phyloP scores from a whole-genome alignment of 23 tunicate genomes.

The Trididemnum clinides region DNA sequence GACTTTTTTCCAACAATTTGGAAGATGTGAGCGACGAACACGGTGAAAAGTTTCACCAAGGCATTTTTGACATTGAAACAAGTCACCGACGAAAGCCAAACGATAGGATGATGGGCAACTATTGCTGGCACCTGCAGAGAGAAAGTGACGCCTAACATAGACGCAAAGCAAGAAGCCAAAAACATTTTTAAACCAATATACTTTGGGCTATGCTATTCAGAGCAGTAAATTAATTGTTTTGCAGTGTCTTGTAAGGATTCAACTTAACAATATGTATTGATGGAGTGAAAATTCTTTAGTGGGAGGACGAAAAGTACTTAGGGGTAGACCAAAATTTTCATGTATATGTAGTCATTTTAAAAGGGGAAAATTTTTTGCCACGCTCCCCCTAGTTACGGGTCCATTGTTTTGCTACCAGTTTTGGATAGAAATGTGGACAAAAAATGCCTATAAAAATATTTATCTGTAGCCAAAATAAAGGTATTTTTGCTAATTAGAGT shows the following conservation, averaged over 20 bases:
- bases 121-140: constrained; percentile 42
- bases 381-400: neutral
- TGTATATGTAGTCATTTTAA: neutral
- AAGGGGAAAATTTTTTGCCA: neutral
- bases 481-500: too few relatives aligned
- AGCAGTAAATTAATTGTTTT: neutral
- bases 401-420: neutral
- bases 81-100: constrained; percentile 13
- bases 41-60: constrained; percentile 34
- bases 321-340: neutral
- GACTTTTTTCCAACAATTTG: constrained; percentile 37
- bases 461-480: neutral
- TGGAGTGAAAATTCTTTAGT: neutral
- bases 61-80: constrained; percentile 28
- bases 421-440: neutral
- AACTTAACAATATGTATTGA: too few relatives aligned
- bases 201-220: too few relatives aligned
- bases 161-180: constrained; percentile 25
- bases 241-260: neutral
- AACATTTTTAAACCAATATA: constrained; percentile 28
- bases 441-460: neutral
- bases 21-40: constrained; percentile 39
- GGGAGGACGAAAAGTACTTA: neutral
- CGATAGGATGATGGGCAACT: constrained; percentile 25
- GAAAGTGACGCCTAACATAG: neutral